Percentiles rank a stretch among this genome's conserved stretches.
phyloP scores from a whole-genome alignment of 2,888 invertebrate species.

The Acrobasis repandana region DNA sequence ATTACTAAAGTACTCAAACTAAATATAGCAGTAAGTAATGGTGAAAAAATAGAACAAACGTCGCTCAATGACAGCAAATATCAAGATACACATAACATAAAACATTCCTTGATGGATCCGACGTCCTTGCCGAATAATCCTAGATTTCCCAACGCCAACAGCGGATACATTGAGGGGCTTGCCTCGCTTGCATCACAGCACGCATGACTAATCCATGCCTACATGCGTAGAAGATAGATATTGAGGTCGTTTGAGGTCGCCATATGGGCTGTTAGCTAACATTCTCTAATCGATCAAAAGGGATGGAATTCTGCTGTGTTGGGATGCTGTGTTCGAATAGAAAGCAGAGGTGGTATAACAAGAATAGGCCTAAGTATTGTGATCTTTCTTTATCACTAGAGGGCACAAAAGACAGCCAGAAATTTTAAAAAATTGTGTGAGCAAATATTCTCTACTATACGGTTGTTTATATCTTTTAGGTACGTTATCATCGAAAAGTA shows the following conservation, averaged over 20 bases:
- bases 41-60: no score
- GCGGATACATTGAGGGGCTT: constrained; percentile 53
- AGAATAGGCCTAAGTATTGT: no score
- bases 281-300: constrained; percentile 10
- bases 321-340: no score
- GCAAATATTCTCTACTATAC: no score
- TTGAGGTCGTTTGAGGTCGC: constrained; percentile 61
- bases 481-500: no score
- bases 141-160: constrained; percentile 49
- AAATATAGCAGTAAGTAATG: no score
- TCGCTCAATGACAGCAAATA: not conserved
- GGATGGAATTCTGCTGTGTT: not conserved
- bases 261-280: constrained; percentile 40
- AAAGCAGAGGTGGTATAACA: no score
- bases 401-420: no score
- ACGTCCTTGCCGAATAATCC: constrained; percentile 36
- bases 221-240: constrained; percentile 50
- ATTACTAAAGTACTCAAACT: no score
- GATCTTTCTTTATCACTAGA: no score
- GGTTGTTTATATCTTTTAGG: no score
- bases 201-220: constrained; percentile 56
- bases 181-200: constrained; percentile 53
- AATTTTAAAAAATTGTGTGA: no score
- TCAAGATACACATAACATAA: not conserved
- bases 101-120: constrained; percentile 20